Evolutionary conservation across 2,888 invertebrate genomes (phyloP).

Genomic region (Brachyptera putata): DNA sequence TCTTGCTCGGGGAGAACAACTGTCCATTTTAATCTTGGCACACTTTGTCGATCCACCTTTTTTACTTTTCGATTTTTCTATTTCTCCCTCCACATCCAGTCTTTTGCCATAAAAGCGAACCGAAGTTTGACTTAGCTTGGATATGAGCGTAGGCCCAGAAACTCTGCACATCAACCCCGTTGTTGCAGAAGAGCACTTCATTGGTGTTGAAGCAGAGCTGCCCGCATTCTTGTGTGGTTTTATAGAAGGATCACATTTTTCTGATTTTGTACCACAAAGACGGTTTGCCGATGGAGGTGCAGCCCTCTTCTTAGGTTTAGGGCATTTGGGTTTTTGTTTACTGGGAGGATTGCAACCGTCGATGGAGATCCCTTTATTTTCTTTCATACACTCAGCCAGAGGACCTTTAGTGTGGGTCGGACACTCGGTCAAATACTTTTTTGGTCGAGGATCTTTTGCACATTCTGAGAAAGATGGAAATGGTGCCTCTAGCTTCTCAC

Average conservation of each 20-base stretch:
- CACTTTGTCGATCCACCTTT: background rate
- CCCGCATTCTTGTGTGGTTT: too few species aligned
- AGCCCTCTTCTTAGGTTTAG: too few species aligned
- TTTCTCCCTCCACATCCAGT: background rate
- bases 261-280: too few species aligned
- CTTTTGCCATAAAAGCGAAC: background rate
- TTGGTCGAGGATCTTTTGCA: background rate
- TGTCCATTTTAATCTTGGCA: background rate
- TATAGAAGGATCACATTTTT: too few species aligned
- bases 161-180: too few species aligned
- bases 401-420: background rate
- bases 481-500: constrained; percentile 8
- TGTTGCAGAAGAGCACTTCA: too few species aligned
- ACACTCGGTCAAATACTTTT: background rate
- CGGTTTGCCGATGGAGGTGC: too few species aligned
- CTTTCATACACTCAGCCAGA: background rate
- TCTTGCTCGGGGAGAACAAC: background rate
- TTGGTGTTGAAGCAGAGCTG: too few species aligned
- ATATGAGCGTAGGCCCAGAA: too few species aligned
- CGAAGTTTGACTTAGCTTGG: too few species aligned
- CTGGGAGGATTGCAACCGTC: constrained; percentile 12
- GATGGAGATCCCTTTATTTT: background rate
- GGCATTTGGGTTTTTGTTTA: too few species aligned
- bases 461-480: constrained; percentile 12
- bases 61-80: too few species aligned